phyloP scores from a whole-genome alignment of 2,113 vertebrate species.

The Corynorhinus townsendii region DNA sequence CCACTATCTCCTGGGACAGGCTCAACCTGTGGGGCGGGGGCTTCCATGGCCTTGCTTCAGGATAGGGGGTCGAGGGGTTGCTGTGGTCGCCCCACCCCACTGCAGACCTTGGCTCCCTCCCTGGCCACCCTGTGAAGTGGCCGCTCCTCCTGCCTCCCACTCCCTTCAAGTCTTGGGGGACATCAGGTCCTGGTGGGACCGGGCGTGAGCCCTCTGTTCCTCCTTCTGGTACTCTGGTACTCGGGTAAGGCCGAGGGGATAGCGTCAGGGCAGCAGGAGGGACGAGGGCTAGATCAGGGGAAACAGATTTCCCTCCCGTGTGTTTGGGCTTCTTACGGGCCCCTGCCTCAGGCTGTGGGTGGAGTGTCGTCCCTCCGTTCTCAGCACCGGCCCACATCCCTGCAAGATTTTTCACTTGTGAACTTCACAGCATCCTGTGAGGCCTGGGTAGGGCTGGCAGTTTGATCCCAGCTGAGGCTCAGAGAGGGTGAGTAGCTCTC shows the following conservation, averaged over 20 bases:
- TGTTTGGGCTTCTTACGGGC: not conserved
- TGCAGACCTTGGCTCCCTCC: not conserved
- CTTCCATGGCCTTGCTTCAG: not conserved
- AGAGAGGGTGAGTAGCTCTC: not conserved
- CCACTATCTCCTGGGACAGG: not conserved
- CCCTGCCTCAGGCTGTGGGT: not conserved
- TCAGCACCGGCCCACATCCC: not conserved
- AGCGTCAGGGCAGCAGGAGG: not conserved
- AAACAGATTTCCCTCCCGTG: not conserved
- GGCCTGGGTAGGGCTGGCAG: not conserved
- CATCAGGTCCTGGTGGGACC: not conserved
- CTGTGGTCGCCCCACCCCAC: not conserved
- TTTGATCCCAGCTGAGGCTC: not conserved
- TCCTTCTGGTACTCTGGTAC: not conserved
- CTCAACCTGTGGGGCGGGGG: not conserved
- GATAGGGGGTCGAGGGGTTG: rapidly evolving
- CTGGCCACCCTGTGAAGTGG: not conserved
- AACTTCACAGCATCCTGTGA: not conserved
- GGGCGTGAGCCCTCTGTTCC: not conserved
- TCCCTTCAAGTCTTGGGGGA: not conserved
- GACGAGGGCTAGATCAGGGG: not conserved
- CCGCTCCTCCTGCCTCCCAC: not conserved
- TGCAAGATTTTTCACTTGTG: not conserved
- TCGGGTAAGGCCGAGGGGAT: not conserved
- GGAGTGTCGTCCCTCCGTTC: not conserved